Evolutionary conservation across 2,113 vertebrate species (phyloP), one percentile per base, ranked within the genome.

Genomic region (Chaetura pelagica): DNA sequence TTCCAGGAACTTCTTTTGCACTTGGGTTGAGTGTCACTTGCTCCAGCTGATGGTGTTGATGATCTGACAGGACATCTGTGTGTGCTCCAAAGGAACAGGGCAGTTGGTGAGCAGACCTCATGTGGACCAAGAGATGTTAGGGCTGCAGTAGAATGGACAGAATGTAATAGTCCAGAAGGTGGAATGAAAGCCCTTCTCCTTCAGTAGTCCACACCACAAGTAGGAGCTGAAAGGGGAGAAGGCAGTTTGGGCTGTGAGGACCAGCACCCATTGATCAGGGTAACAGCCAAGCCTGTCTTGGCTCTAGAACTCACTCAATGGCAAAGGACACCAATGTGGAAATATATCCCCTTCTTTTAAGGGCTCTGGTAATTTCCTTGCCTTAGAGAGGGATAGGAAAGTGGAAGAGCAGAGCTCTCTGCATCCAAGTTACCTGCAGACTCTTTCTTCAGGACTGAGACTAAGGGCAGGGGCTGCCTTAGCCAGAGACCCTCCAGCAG

Each of bases 41-140:
- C 59, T 54, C 30, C 62, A n/a, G 80, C 3, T 2, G 73, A 8
- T 42, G 75, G 67, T 57, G 15, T 5, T 49, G 82, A 35, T 67
- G 87, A 34, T 42, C 55, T 55, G 63, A 30, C 74, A 44, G 91
- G 55, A 34, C 3, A 23, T 59, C 61, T 85, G 57, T 3, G 1
- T 19, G 0, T 5, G 10, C 55, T 71, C 52, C 61, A 42, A 20
- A 59, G 61, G 48, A 68, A 7, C 0, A 0, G 26, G 8, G 29
- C 13, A 13, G 17, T 12, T 74, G 30, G 1, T 17, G 6, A 68
- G 52, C 49, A 64, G 79, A 10, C 19, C 4, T 62, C 2, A 6
- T 18, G 27, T 1, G 2, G 64, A 71, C 19, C 0, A 0, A 63
- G 49, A 69, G 44, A 44, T n/a, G 20, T 18, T 49, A n/a, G 38